phyloP scores from a whole-genome alignment of 2,888 invertebrate species.

The Agriopis marginaria region DNA sequence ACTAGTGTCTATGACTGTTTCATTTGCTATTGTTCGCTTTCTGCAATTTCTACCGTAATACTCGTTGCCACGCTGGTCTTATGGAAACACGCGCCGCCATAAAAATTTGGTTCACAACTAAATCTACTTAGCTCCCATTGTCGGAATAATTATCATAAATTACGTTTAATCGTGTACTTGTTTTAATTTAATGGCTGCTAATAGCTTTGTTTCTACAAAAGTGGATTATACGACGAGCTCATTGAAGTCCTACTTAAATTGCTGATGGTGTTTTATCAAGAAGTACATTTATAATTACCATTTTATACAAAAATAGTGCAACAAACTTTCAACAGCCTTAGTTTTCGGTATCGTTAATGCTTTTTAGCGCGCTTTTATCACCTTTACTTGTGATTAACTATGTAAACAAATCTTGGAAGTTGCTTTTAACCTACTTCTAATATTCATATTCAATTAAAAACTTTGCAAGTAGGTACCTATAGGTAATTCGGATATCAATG shows the following conservation, averaged over 20 bases:
- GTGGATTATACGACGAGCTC: conserved; percentile 36
- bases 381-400: too few relatives aligned
- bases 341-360: too few relatives aligned
- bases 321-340: too few relatives aligned
- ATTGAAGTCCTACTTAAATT: conserved; percentile 25
- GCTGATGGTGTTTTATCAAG: conserved; percentile 13
- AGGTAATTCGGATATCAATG: too few relatives aligned
- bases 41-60: too few relatives aligned
- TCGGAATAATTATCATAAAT: conserved; percentile 65
- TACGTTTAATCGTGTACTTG: conserved; percentile 62
- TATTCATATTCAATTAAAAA: too few relatives aligned
- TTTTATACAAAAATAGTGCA: not conserved
- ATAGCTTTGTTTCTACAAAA: conserved; percentile 56
- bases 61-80: conserved; percentile 8
- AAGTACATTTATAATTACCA: conserved; percentile 4
- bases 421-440: too few relatives aligned
- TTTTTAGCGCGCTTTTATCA: too few relatives aligned
- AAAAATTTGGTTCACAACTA: conserved; percentile 59
- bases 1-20: too few relatives aligned
- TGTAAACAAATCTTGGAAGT: too few relatives aligned
- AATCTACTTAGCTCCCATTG: conserved; percentile 59
- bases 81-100: conserved; percentile 49
- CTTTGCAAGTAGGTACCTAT: too few relatives aligned
- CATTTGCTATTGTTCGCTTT: too few relatives aligned
- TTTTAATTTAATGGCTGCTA: conserved; percentile 64